These are phyloP conservation scores for Deilephila porcellus DNA, from an alignment of 2,888 invertebrate genomes.

Conservation along the genomic window DNA sequence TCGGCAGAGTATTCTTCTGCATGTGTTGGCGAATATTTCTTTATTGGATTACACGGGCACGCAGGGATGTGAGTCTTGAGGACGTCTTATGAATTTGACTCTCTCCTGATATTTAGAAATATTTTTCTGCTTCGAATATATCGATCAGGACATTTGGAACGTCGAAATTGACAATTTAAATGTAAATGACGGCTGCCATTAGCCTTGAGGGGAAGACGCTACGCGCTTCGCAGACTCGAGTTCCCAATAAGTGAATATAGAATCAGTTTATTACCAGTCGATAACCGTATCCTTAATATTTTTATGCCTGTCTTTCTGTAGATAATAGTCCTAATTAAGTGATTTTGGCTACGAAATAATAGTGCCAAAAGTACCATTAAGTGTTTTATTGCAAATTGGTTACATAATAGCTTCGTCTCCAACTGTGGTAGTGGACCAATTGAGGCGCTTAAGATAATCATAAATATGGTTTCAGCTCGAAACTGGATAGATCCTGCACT, in stretches of 20 bases:
- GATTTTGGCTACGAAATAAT: background rate
- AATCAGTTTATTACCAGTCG: slow-evolving; percentile 23
- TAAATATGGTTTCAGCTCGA: too few species aligned
- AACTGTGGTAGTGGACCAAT: too few species aligned
- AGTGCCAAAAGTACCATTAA: too few species aligned
- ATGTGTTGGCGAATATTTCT: slow-evolving; percentile 36
- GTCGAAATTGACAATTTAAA: slow-evolving; percentile 46
- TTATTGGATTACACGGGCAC: slow-evolving; percentile 51
- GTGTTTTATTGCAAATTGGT: too few species aligned
- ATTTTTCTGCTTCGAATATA: slow-evolving; percentile 35
- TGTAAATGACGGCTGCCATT: slow-evolving; percentile 47
- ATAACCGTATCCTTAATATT: slow-evolving; percentile 10
- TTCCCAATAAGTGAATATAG: slow-evolving; percentile 24
- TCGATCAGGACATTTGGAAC: slow-evolving; percentile 42
- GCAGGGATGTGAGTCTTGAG: slow-evolving; percentile 38
- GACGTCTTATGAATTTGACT: slow-evolving; percentile 31
- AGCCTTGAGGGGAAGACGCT: slow-evolving; percentile 13
- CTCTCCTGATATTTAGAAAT: slow-evolving; percentile 35
- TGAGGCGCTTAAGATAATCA: too few species aligned
- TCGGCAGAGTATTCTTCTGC: background rate
- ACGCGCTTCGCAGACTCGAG: slow-evolving; percentile 17
- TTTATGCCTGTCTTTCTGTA: background rate
- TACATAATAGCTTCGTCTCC: too few species aligned
- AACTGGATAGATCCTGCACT: too few species aligned
- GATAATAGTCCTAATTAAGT: background rate